Percentiles rank a stretch among this genome's conserved stretches.
phyloP scores from a whole-genome alignment of 2,797 vertebrate genomes.

The Falco cherrug region DNA sequence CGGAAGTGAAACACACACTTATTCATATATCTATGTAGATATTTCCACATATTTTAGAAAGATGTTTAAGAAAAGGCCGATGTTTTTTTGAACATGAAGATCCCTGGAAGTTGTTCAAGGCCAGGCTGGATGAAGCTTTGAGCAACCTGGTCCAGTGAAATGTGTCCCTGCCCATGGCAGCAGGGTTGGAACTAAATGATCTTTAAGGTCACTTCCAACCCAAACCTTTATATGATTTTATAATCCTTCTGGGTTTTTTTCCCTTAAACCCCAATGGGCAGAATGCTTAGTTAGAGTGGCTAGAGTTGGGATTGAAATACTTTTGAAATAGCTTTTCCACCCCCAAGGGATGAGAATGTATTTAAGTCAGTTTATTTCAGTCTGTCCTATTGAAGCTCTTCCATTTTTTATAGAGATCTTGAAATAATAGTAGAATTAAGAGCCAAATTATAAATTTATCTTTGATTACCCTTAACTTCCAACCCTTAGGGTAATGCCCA shows the following conservation, averaged over 20 bases:
- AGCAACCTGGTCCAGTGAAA: no score
- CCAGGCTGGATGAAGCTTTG: no score
- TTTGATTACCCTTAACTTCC: not conserved
- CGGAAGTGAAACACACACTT: not conserved
- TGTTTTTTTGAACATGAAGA: not conserved
- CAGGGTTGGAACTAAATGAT: no score
- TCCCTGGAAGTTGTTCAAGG: no score
- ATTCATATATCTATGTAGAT: no score
- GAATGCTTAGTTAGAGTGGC: not conserved
- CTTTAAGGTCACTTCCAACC: no score
- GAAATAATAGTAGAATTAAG: not conserved
- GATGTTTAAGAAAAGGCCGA: not conserved
- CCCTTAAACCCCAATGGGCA: rapidly evolving
- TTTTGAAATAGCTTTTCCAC: not conserved
- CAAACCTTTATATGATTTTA: no score
- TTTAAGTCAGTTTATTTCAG: not conserved
- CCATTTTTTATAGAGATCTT: not conserved
- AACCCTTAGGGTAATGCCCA: not conserved
- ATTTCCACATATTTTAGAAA: not conserved
- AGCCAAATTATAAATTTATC: not conserved
- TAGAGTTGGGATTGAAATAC: not conserved
- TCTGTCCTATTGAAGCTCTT: not conserved
- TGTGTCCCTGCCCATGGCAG: no score
- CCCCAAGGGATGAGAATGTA: not conserved
- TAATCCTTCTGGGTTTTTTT: not conserved